phyloP scores from a whole-genome alignment of 2,888 invertebrate species.

The Heteromyza rotundicornis region DNA sequence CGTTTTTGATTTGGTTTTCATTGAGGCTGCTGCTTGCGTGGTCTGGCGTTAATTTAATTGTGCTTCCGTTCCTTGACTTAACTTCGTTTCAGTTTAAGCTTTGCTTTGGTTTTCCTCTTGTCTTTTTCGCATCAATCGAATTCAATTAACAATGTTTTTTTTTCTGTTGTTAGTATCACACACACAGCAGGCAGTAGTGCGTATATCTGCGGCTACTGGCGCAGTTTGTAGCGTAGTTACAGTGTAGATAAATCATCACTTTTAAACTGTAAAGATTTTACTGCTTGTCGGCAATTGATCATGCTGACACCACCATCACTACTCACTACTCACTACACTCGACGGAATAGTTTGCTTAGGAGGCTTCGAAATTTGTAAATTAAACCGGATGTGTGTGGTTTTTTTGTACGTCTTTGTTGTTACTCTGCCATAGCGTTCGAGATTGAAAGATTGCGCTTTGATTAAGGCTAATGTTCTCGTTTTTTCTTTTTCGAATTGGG shows the following conservation, averaged over 20 bases:
- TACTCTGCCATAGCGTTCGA: conserved; percentile 24
- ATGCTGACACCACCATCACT: conserved; percentile 44
- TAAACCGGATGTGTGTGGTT: conserved; percentile 41
- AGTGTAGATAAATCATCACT: conserved; percentile 26
- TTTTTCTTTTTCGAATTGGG: neutral
- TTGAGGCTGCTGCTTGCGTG: conserved; percentile 20
- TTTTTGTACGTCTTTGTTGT: conserved; percentile 13
- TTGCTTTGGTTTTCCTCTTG: neutral
- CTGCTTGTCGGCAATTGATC: conserved; percentile 33
- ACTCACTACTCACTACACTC: neutral
- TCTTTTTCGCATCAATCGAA: conserved; percentile 37
- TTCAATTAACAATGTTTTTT: conserved; percentile 38
- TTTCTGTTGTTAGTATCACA: too few relatives aligned
- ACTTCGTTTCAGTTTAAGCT: neutral
- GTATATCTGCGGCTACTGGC: conserved; percentile 20
- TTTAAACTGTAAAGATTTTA: conserved; percentile 15
- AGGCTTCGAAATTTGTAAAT: conserved; percentile 30
- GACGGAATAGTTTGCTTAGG: neutral
- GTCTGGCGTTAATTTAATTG: conserved; percentile 33
- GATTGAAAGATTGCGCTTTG: conserved; percentile 29
- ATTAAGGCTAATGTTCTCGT: conserved; percentile 18
- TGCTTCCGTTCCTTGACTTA: conserved; percentile 18
- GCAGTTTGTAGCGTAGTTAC: neutral
- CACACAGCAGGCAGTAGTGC: conserved; percentile 29
- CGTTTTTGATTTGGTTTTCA: neutral